These are phyloP conservation scores for Stictocephala bisonia DNA, from an alignment of 2,888 invertebrate genomes.

Conservation along the genomic window DNA sequence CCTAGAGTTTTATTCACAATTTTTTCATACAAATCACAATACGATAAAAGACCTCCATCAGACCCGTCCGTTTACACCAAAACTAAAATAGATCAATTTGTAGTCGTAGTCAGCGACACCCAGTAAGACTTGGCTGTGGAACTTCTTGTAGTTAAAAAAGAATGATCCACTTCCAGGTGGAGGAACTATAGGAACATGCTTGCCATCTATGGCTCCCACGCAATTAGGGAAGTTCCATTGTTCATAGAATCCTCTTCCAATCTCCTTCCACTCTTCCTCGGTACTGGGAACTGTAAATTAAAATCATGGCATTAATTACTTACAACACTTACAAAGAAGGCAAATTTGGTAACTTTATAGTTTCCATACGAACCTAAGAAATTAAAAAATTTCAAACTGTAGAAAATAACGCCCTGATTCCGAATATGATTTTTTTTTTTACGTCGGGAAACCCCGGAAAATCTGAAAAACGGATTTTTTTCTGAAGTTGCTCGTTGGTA, in stretches of 20 bases:
- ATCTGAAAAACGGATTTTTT: neutral
- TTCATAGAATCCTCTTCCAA: conserved; percentile 43
- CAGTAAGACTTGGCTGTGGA: conserved; percentile 49
- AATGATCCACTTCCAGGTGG: conserved; percentile 49
- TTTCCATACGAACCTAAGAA: neutral
- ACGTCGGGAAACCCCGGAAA: neutral
- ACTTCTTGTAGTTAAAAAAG: conserved; percentile 53
- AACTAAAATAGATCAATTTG: conserved; percentile 42
- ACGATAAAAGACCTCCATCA: conserved; percentile 32
- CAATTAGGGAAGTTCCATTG: conserved; percentile 49
- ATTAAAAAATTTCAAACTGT: neutral
- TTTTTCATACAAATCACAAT: conserved; percentile 31
- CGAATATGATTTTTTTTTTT: neutral
- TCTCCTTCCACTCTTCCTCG: conserved; percentile 36
- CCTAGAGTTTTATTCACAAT: conserved; percentile 16
- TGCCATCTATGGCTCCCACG: conserved; percentile 45
- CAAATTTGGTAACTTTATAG: neutral
- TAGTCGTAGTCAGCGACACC: conserved; percentile 46
- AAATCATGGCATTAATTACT: neutral
- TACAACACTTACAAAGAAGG: neutral
- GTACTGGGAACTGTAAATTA: conserved; percentile 40
- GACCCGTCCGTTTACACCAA: conserved; percentile 40
- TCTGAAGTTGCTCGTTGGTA: neutral
- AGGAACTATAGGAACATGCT: conserved; percentile 48
- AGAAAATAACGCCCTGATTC: neutral